These are phyloP conservation scores for Pantelozetes paolii DNA, from an alignment of 2,888 invertebrate species.

Conservation along the genomic window DNA sequence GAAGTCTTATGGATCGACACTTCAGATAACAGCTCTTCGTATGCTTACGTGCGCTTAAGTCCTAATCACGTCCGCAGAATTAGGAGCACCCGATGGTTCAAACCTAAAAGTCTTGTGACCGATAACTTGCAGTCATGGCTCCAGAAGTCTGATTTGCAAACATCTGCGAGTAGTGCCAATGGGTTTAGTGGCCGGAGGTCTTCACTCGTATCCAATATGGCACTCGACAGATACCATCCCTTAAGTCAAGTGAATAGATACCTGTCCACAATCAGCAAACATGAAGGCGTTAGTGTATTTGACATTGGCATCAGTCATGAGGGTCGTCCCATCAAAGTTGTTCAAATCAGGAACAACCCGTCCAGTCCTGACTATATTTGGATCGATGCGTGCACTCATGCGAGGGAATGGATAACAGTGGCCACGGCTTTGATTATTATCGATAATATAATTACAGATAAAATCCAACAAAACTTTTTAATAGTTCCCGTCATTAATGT, in stretches of 20 bases:
- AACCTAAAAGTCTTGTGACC: constrained; percentile 36
- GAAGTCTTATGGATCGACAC: constrained; percentile 39
- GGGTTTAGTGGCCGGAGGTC: neutral
- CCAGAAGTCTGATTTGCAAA: neutral
- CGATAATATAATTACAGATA: constrained; percentile 44
- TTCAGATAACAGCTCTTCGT: constrained; percentile 10
- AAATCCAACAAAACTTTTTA: constrained; percentile 49
- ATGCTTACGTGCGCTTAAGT: constrained; percentile 39
- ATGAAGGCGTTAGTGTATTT: constrained; percentile 37
- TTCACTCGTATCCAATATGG: constrained; percentile 39
- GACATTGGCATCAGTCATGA: constrained; percentile 44
- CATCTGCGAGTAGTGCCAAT: neutral
- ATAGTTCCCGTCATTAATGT: constrained; percentile 50
- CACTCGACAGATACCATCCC: constrained; percentile 44
- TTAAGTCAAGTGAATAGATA: constrained; percentile 42
- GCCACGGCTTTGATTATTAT: constrained; percentile 45
- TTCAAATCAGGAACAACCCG: constrained; percentile 43
- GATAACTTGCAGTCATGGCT: constrained; percentile 44
- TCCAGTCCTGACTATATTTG: constrained; percentile 42
- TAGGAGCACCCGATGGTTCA: neutral
- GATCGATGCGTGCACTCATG: constrained; percentile 46
- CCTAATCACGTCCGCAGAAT: constrained; percentile 18
- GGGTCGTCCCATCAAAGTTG: constrained; percentile 42
- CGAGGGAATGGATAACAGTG: constrained; percentile 46
- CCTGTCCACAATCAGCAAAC: constrained; percentile 40